These are phyloP conservation scores for Belonocnema kinseyi DNA, from an alignment of 1,140 invertebrate species.

Conservation along the genomic window DNA sequence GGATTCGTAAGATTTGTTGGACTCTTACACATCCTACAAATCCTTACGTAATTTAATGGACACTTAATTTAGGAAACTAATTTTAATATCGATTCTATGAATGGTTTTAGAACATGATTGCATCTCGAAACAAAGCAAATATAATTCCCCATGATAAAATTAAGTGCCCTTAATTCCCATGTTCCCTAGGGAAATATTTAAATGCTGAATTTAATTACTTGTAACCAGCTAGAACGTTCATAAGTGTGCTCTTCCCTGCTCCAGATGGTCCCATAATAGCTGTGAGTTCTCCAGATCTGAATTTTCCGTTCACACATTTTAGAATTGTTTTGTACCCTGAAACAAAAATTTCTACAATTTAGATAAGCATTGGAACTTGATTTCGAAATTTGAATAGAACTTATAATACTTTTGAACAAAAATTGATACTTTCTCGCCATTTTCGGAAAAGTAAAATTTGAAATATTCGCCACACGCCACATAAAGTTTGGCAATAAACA, in stretches of 20 bases:
- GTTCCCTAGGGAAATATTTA: too few species aligned
- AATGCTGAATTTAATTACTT: constrained; percentile 78
- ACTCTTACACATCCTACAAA: too few species aligned
- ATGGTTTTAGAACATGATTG: too few species aligned
- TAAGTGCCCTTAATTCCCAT: too few species aligned
- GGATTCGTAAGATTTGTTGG: too few species aligned
- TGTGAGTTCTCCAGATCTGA: constrained; percentile 86
- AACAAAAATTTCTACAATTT: constrained; percentile 49
- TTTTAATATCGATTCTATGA: neutral
- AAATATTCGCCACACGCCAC: neutral
- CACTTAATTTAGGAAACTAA: neutral
- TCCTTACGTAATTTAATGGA: too few species aligned
- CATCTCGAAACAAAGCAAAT: too few species aligned
- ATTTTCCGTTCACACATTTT: constrained; percentile 89
- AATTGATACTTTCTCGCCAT: neutral
- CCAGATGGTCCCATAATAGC: constrained; percentile 97
- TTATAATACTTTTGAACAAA: neutral
- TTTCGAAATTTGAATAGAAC: neutral
- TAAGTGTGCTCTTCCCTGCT: constrained; percentile 93
- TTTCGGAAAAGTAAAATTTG: neutral
- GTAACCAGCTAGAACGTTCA: constrained; percentile 93
- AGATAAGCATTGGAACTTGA: too few species aligned
- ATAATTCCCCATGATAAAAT: too few species aligned
- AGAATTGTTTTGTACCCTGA: constrained; percentile 85
- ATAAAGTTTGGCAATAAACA: too few species aligned